Evolutionary conservation across 2,888 invertebrate genomes (phyloP).

Genomic region (Chymomyza caudatula): DNA sequence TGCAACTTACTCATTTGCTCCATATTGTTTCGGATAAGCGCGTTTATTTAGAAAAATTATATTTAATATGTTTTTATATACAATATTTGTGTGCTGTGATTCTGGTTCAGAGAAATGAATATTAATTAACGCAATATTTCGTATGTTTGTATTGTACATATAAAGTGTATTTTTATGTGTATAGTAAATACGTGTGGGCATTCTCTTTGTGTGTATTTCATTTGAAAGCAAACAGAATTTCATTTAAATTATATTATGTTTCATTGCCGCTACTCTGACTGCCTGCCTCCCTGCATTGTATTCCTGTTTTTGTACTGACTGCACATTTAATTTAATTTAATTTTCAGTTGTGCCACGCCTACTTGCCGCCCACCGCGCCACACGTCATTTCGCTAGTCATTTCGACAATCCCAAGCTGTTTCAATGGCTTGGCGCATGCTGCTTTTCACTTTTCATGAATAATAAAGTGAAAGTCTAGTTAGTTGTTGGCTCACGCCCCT

Average conservation of each 20-base stretch:
- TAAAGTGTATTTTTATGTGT: too few relatives aligned
- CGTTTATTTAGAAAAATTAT: background rate
- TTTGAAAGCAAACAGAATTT: background rate
- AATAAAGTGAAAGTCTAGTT: slow-evolving; percentile 70
- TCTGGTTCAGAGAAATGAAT: background rate
- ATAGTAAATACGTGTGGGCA: background rate
- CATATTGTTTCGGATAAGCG: background rate
- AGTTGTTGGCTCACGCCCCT: slow-evolving; percentile 34
- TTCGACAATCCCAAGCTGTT: slow-evolving; percentile 53
- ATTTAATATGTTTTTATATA: background rate
- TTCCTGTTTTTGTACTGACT: slow-evolving; percentile 5
- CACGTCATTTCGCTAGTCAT: slow-evolving; percentile 59
- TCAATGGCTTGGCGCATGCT: slow-evolving; percentile 18
- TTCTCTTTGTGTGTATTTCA: background rate
- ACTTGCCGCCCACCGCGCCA: slow-evolving; percentile 10
- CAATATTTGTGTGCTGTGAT: background rate
- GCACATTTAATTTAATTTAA: slow-evolving; percentile 62
- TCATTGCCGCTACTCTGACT: background rate
- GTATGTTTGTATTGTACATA: background rate
- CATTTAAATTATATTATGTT: background rate
- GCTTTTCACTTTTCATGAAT: slow-evolving; percentile 69
- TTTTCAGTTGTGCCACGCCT: slow-evolving; percentile 34
- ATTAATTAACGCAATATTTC: background rate
- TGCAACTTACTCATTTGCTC: background rate
- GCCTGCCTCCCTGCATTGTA: too few relatives aligned